Base-by-base conservation (phyloP, 53 echinoderm and acorn worm species). In the Hippasteria phrygiana region DNA sequence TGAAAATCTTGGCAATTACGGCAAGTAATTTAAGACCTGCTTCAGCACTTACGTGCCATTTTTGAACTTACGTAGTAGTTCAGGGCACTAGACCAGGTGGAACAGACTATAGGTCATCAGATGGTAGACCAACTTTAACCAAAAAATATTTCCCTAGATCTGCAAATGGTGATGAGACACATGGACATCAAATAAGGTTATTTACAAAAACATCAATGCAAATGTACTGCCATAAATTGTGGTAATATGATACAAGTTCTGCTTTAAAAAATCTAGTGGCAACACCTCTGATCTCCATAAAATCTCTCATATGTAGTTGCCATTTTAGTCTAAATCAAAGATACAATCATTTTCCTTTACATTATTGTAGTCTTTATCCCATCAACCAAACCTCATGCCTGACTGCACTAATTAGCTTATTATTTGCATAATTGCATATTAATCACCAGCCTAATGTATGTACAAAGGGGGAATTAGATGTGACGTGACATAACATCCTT, bases 401-500 rank as follows among this genome's bases (percentile, higher is more conserved):
- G 40, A 16, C 26, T n/a, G 42, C 41, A 40, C 32, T 42, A 40
- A 42, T 26, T n/a, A 2, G 11, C 0, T 51, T 34, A 50, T 48
- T 53, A 76, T 46, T 78, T 56, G 78, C 78, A 78, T 78, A 78
- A 13, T 53, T 78, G 55, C 55, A 78, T 59, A 59, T 55, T 41
- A 62, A 78, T 24, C 32, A 53, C 77, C 16, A 55, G 55, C 53
- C 78, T 56, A 35, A 27, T 77, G 8, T 78, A 78, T 78, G 31
- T 78, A 78, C 78, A 78, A 78, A 62, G 39, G 62, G 35, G 18
- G 77, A 54, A 50, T 54, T 53, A 34, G 36, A 54, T 53, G 77
- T 77, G 55, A 20, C 33, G 54, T 37, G n/a, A n/a, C 20, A 11
- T 54, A 16, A 20, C 54, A 1, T 17, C 54, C 4, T 54, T 10